phyloP scores from a whole-genome alignment of 2,888 invertebrate genomes.

The Drosophila helvetica region DNA sequence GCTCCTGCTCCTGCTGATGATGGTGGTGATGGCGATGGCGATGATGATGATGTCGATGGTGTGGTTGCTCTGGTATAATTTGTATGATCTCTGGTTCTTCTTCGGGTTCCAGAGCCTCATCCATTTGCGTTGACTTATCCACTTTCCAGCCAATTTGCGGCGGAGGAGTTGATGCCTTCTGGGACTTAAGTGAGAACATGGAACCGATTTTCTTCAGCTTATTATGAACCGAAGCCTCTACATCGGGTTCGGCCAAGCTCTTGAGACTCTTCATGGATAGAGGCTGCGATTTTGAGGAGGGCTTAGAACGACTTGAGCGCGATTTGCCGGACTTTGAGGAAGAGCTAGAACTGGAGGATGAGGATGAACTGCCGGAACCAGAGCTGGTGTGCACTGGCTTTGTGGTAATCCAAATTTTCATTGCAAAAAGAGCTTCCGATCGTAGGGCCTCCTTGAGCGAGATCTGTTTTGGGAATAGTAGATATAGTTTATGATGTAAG shows the following conservation, averaged over 20 bases:
- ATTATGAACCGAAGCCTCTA: slow-evolving; percentile 73
- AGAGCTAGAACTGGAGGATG: slow-evolving; percentile 54
- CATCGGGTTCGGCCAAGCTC: slow-evolving; percentile 67
- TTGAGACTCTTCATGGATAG: slow-evolving; percentile 75
- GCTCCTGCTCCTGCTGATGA: slow-evolving; percentile 27
- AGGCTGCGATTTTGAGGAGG: slow-evolving; percentile 73
- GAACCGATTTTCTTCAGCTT: slow-evolving; percentile 81
- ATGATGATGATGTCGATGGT: slow-evolving; percentile 54
- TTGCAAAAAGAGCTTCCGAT: slow-evolving; percentile 89
- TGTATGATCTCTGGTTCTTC: slow-evolving; percentile 9
- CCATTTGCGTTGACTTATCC: slow-evolving; percentile 69
- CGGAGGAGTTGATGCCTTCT: slow-evolving; percentile 55
- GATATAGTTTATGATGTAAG: too few relatives aligned
- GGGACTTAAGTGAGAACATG: slow-evolving; percentile 81
- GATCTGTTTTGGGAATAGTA: slow-evolving; percentile 86
- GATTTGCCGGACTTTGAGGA: slow-evolving; percentile 66
- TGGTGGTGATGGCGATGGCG: slow-evolving; percentile 64
- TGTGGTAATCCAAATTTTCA: slow-evolving; percentile 89
- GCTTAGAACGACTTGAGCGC: slow-evolving; percentile 64
- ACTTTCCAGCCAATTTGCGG: slow-evolving; percentile 57
- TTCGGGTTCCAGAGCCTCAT: slow-evolving; percentile 15
- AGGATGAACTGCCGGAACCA: slow-evolving; percentile 63
- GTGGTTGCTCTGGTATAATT: slow-evolving; percentile 19
- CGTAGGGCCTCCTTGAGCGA: slow-evolving; percentile 88
- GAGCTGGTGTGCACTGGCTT: slow-evolving; percentile 86